A percentile compares a stretch with the other conserved stretches of the same genome.
Conservation (phyloP, 2,113 vertebrate species). For the Megaceryle torquata region DNA sequence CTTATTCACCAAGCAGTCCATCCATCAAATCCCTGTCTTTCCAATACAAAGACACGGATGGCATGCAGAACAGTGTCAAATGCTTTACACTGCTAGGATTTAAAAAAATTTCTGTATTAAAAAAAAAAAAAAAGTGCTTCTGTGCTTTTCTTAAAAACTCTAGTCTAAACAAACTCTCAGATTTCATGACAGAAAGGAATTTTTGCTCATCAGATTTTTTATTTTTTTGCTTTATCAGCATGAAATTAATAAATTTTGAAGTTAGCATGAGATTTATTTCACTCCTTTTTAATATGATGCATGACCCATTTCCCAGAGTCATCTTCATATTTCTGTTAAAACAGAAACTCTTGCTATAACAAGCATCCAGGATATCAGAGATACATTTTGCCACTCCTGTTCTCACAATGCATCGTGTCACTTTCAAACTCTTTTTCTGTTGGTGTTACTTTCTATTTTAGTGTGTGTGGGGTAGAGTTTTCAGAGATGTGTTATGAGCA, state of each 20-base stretch:
- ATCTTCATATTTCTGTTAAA: neutral
- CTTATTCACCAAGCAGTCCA: neutral
- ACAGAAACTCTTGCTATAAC: neutral
- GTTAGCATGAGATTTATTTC: neutral
- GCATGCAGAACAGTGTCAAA: neutral
- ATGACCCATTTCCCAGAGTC: neutral
- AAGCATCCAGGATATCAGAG: neutral
- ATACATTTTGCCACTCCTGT: neutral
- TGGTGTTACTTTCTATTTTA: neutral
- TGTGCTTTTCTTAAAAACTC: neutral
- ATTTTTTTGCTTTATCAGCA: neutral
- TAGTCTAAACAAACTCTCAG: neutral
- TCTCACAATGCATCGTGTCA: accelerated
- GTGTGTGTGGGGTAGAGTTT: neutral
- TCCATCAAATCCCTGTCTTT: neutral
- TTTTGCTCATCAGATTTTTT: neutral
- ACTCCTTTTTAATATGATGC: neutral
- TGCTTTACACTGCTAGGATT: neutral
- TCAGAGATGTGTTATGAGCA: neutral
- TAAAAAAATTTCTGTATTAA: neutral
- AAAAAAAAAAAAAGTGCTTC: neutral
- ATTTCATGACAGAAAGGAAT: neutral
- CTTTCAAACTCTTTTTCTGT: neutral
- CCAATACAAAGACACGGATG: neutral
- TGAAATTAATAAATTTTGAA: neutral